Conservation (phyloP, 2,888 invertebrate genomes). For the Noctua janthina region DNA sequence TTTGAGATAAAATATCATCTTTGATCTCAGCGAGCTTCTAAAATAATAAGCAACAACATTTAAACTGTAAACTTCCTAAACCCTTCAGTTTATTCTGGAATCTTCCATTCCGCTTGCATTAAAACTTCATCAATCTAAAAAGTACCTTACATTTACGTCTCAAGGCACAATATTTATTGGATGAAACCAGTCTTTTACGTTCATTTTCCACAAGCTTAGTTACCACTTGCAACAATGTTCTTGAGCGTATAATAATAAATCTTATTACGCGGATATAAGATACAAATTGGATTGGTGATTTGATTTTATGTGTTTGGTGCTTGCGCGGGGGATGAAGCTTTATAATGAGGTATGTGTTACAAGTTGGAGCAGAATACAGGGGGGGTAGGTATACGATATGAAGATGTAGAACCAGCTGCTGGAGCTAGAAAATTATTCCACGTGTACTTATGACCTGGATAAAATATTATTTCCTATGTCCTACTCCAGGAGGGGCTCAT, state of each 20-base stretch:
- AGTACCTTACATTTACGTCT: conserved; percentile 2
- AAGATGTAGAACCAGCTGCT: background rate
- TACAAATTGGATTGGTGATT: conserved; percentile 58
- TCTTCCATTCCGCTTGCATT: conserved; percentile 33
- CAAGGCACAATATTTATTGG: conserved; percentile 31
- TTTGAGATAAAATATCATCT: conserved; percentile 34
- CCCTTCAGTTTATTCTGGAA: conserved; percentile 33
- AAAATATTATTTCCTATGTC: too few species aligned
- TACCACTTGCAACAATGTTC: conserved; percentile 50
- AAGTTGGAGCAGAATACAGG: conserved; percentile 40
- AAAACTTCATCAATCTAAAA: conserved; percentile 24
- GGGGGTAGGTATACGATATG: background rate
- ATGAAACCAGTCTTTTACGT: conserved; percentile 19
- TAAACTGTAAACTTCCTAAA: conserved; percentile 42
- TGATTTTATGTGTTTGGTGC: conserved; percentile 48
- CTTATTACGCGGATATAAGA: conserved; percentile 53
- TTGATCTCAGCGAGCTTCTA: conserved; percentile 33
- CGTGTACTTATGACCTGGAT: background rate
- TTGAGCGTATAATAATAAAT: conserved; percentile 47
- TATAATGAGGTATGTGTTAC: conserved; percentile 63
- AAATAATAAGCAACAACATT: conserved; percentile 54
- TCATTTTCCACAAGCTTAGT: conserved; percentile 33
- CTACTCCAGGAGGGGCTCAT: too few species aligned
- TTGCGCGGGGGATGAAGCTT: conserved; percentile 34
- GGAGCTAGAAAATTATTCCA: background rate